Conservation (phyloP, 1,140 invertebrate genomes). For the Chironomus tepperi region DNA sequence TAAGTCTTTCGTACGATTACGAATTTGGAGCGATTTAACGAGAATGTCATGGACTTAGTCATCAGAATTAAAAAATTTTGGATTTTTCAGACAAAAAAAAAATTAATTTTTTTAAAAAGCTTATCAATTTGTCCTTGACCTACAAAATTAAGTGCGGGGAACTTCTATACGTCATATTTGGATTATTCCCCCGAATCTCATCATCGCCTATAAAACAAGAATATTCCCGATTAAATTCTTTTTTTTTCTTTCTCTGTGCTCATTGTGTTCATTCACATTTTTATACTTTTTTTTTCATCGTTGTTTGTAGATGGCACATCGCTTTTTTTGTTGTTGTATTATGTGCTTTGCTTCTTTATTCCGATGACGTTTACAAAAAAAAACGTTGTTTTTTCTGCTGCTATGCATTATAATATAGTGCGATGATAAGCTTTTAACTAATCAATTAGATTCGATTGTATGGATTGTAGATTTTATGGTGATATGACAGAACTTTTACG, state of each 20-base stretch:
- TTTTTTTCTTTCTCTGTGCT: slow-evolving; percentile 8
- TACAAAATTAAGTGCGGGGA: not conserved
- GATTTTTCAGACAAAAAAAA: too few species aligned
- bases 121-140: not conserved
- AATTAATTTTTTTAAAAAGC: not conserved
- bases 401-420: too few species aligned
- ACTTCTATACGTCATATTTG: not conserved
- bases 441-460: too few species aligned
- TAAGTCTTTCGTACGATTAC: not conserved
- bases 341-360: not conserved
- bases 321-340: not conserved
- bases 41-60: not conserved
- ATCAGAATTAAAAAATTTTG: too few species aligned
- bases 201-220: slow-evolving; percentile 12
- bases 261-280: slow-evolving; percentile 13
- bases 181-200: not conserved
- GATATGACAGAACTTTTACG: too few species aligned
- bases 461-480: too few species aligned
- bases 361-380: slow-evolving; percentile 12
- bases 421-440: too few species aligned
- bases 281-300: slow-evolving; percentile 13
- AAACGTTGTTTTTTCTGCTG: not conserved
- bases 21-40: not conserved
- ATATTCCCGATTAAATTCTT: slow-evolving; percentile 14
- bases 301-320: slow-evolving; percentile 1